Evolutionary conservation across 2,888 invertebrate species (phyloP), one percentile per base, ranked within the genome.

Genomic region (Lithophane socia): DNA sequence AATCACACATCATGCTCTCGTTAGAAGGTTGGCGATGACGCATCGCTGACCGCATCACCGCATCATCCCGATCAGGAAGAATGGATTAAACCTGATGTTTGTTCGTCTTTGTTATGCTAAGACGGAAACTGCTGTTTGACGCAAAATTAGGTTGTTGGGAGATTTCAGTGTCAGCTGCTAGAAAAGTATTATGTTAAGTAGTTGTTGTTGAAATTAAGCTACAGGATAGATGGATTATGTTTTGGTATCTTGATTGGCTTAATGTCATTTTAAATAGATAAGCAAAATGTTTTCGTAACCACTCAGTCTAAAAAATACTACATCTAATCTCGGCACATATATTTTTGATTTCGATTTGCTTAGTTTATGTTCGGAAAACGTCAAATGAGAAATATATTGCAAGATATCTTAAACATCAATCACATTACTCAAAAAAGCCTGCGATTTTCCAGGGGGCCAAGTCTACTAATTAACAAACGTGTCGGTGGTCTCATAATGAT

Each of bases 1-100:
- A 82, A 67, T 54, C 79, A n/a, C 75, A 79, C 72, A 83, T 76
- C 68, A 84, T 82, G 88, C 86, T 91, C 87, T 87, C 84, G 85
- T 83, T 83, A 84, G 84, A 86, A 86, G 90, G 76, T 86, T 75
- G 74, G 64, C 61, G 63, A 87, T 93, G 93, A 93, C 93, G 90
- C 93, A 93, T 77, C 86, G 89, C 92, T 95, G 94, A 94, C 92
- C 91, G 87, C 94, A 94, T 94, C 92, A 90, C 81, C 85, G 88
- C 91, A 90, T 90, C 93, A 92, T 92, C 92, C 86, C 82, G 90
- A 89, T 86, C 93, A 94, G 95, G 95, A 95, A 94, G 93, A 91
- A 86, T 85, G 93, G 94, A 93, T 95, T 93, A 93, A 75, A 71
- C 76, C 88, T 88, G 83, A 85, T 86, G 84, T 88, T 83, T 88